Percentiles rank a stretch among this genome's conserved stretches.
Conservation (phyloP, 2,888 invertebrate species). For the Helleia helle region DNA sequence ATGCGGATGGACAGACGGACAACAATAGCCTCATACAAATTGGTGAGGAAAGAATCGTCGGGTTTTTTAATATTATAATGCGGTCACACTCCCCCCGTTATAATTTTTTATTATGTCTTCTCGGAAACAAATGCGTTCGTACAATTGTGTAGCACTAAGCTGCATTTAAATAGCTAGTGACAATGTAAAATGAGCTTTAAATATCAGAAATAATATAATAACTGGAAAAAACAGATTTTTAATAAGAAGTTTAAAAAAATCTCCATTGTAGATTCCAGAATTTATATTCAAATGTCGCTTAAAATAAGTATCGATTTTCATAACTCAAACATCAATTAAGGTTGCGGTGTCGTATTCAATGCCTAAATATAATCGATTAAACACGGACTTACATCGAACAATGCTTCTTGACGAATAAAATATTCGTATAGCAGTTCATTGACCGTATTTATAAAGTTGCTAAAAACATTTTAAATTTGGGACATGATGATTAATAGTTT, state of each 20-base stretch:
- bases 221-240: too few species aligned
- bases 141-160: background rate
- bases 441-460: constrained; percentile 15
- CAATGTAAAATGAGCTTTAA: background rate
- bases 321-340: constrained; percentile 32
- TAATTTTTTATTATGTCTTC: constrained; percentile 51
- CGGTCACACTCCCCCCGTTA: constrained; percentile 48
- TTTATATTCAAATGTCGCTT: too few species aligned
- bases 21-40: constrained; percentile 58
- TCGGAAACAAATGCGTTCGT: constrained; percentile 29
- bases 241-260: too few species aligned
- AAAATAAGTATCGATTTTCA: constrained; percentile 5
- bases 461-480: background rate
- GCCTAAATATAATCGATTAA: constrained; percentile 65
- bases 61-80: constrained; percentile 63
- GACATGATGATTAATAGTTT: background rate
- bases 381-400: constrained; percentile 55
- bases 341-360: constrained; percentile 40
- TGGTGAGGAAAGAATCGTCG: constrained; percentile 42
- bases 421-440: constrained; percentile 17
- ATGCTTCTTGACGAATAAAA: constrained; percentile 28
- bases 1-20: constrained; percentile 64
- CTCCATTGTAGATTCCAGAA: too few species aligned
- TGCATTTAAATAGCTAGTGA: constrained; percentile 3
- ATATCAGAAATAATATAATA: background rate